Conservation (phyloP, 2,797 vertebrate genomes). For the Peromyscus nudipes region DNA sequence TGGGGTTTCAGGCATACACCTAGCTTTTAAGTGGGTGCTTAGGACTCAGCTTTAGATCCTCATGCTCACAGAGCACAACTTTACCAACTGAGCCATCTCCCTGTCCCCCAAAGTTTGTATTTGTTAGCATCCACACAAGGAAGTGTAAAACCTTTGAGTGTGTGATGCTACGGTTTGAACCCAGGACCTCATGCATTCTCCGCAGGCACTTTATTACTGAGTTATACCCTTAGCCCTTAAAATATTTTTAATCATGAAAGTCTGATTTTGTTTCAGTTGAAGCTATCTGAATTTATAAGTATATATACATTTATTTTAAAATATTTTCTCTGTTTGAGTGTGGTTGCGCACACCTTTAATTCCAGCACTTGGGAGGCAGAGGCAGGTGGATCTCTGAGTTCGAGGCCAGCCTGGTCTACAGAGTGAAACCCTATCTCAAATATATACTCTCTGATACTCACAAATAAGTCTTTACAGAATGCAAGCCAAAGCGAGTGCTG, state of each 20-base stretch:
- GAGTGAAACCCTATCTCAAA: neutral
- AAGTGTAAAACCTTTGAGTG: neutral
- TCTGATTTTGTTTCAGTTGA: neutral
- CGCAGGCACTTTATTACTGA: neutral
- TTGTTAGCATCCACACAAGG: neutral
- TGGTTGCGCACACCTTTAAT: neutral
- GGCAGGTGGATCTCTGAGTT: neutral
- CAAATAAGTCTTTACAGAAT: neutral
- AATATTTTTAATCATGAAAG: constrained; percentile 38
- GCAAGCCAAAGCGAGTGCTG: neutral
- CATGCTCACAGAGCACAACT: neutral
- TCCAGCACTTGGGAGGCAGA: neutral
- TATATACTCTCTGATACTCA: neutral
- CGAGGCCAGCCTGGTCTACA: neutral
- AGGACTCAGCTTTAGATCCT: neutral
- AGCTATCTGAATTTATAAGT: constrained; percentile 15
- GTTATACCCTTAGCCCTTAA: neutral
- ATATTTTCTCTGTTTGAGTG: neutral
- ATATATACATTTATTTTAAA: constrained; percentile 3
- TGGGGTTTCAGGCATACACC: neutral
- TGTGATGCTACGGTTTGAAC: neutral
- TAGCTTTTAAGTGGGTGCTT: neutral
- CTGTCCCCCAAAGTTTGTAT: neutral
- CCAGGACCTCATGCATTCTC: neutral
- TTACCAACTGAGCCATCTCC: neutral